phyloP scores from a whole-genome alignment of 2,797 vertebrate species.

The Tragopan temminckii region DNA sequence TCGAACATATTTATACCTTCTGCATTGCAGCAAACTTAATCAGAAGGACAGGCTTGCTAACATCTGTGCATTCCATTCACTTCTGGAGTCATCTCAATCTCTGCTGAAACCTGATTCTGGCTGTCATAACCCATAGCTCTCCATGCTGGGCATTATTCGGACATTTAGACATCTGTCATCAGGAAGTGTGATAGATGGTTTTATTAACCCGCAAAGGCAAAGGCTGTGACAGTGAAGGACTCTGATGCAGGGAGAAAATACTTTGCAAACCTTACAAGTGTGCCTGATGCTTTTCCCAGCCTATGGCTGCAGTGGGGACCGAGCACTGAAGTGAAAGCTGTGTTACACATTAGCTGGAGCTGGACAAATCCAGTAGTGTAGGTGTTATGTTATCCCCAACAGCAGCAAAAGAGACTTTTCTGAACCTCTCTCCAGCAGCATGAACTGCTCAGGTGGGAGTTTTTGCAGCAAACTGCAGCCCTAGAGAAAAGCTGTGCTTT shows the following conservation, averaged over 20 bases:
- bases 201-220: conserved; percentile 79
- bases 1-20: conserved; percentile 77
- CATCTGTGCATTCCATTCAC: conserved; percentile 80
- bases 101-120: conserved; percentile 75
- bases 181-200: conserved; percentile 80
- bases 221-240: conserved; percentile 71
- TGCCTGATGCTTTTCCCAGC: background rate
- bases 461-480: background rate
- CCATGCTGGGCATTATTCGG: conserved; percentile 70
- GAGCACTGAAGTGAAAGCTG: background rate
- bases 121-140: conserved; percentile 64
- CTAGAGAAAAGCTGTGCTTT: background rate
- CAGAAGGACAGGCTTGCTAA: conserved; percentile 73
- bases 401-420: background rate
- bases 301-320: fast-evolving
- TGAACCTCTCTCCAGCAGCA: background rate
- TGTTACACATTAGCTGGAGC: background rate
- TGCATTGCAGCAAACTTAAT: conserved; percentile 78
- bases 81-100: conserved; percentile 69
- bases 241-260: conserved; percentile 41
- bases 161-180: conserved; percentile 81
- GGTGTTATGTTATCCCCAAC: background rate
- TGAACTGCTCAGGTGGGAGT: background rate
- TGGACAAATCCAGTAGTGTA: background rate
- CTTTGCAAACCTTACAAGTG: conserved; percentile 4